Base-by-base conservation (phyloP, 2,797 vertebrate genomes). In the Erethizon dorsatum region DNA sequence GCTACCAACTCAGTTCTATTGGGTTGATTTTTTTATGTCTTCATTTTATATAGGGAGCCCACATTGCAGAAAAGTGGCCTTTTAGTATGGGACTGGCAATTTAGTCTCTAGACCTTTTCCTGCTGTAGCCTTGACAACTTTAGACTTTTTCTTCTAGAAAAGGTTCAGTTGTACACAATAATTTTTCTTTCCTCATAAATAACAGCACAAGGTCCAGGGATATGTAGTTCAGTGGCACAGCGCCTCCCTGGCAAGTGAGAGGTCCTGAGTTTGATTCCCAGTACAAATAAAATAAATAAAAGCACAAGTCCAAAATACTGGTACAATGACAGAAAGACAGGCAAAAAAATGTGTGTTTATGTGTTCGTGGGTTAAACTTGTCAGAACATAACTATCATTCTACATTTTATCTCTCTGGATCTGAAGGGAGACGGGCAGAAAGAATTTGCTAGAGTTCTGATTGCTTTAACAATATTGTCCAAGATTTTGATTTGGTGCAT, bases 371-470 rank as follows among this genome's bases (percentile, higher is more conserved):
- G 71, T 78, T 94, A 45, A 78, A 24, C 6, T 31, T 50, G 54
- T 78, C 59, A 63, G 61, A 87, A 78, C 31, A 2, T 50, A 24
- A n/a, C 33, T 75, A 50, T 79, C 61, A 79, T 92, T 73, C 63
- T 65, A 7, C 45, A 67, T 69, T 78, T 90, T 47, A 1, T 78
- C 75, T 88, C 45, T 79, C 61, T 7, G 5, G n/a, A n/a, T 61
- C 52, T 87, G 69, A 94, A 95, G 83, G 52, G 41, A 67, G 13
- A 96, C 59, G 20, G 45, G 33, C 41, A 77, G 31, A 92, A 82
- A 71, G 13, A 73, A 12, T 78, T 56, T 86, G 7, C 47, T 41
- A 73, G 41, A 89, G 20, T 73, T 90, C 67, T 73, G 26, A 83
- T 83, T 75, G 56, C n/a, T 87, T 90, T 83, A 24, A 15, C 67